Evolutionary conservation across 92 coral and sea anemone genomes (phyloP), one percentile per base, ranked within the genome.

Genomic region (Meandrina meandrites): DNA sequence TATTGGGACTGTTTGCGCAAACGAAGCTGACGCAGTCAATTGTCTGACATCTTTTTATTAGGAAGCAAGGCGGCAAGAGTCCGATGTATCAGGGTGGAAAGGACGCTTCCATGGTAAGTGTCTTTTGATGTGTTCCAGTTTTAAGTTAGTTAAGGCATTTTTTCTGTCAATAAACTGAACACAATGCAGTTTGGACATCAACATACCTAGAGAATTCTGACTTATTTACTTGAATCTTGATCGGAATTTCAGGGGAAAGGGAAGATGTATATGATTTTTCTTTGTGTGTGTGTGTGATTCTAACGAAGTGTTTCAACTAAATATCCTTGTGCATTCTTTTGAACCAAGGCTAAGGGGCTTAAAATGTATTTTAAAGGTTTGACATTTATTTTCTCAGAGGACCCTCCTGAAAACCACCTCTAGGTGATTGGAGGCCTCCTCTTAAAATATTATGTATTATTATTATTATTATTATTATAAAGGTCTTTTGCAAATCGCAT

Each of bases 61-160:
- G 82, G 28, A 77, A 51, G 40, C 68, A 34, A 21, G 76, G 76
- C 15, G 89, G 89, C 58, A 77, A 68, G 67, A 86, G 89, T 62
- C 87, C 87, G 2, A 84, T 84, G 87, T 51, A 84, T 16, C 87
- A 74, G 68, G 80, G 54, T 53, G 77, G 80, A 35, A 78, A 57
- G 22, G 80, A 84, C 40, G 54, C 73, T 31, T 18, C 66, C 87
- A 88, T 81, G 87, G 82, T 88, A 88, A 62, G 78, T 83, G 48
- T 81, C 82, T 75, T 85, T 76, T 70, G 84, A 80, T 71, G n/a
- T 71, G 22, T 71, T 71, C 34, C 48, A 71, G 30, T 62, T 24
- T 62, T 21, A 57, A 4, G n/a, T 57, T 57, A 60, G 68, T 60
- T 1, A 24, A 24, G 13, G 6, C 30, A 8, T 22, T 57, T 57